phyloP scores from a whole-genome alignment of 2,888 invertebrate genomes.

The Dinocampus coccinellae region DNA sequence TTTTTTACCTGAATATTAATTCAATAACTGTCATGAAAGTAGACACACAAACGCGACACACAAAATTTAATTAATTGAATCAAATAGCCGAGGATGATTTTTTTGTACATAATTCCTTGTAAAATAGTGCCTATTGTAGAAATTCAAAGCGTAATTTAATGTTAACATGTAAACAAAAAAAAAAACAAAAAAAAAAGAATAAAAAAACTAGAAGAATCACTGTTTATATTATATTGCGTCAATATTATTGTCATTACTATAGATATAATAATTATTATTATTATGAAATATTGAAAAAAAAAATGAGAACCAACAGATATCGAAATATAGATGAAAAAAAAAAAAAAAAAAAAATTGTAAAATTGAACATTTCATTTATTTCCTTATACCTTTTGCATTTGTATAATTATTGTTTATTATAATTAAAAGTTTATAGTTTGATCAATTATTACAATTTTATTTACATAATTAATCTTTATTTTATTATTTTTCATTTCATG shows the following conservation, averaged over 20 bases:
- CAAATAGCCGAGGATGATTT: slow-evolving; percentile 40
- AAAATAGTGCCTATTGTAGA: slow-evolving; percentile 46
- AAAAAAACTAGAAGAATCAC: too few relatives aligned
- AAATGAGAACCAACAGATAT: not conserved
- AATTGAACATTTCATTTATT: too few relatives aligned
- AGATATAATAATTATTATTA: not conserved
- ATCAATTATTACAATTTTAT: not conserved
- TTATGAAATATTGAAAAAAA: not conserved
- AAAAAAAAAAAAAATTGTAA: too few relatives aligned
- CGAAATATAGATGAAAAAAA: not conserved
- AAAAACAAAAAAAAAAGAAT: too few relatives aligned
- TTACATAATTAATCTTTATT: not conserved
- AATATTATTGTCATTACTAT: not conserved
- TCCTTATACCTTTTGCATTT: too few relatives aligned
- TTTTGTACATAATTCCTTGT: slow-evolving; percentile 66
- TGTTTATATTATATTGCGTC: not conserved
- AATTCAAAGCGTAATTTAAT: slow-evolving; percentile 22
- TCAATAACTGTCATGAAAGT: slow-evolving; percentile 62
- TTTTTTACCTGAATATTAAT: slow-evolving; percentile 45
- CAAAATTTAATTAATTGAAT: slow-evolving; percentile 20
- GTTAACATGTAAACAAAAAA: not conserved
- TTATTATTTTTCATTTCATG: not conserved
- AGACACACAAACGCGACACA: slow-evolving; percentile 45
- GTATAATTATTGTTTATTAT: too few relatives aligned
- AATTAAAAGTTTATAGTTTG: too few relatives aligned